phyloP scores from a whole-genome alignment of 2,113 vertebrate genomes.

The Pteropus alecto region DNA sequence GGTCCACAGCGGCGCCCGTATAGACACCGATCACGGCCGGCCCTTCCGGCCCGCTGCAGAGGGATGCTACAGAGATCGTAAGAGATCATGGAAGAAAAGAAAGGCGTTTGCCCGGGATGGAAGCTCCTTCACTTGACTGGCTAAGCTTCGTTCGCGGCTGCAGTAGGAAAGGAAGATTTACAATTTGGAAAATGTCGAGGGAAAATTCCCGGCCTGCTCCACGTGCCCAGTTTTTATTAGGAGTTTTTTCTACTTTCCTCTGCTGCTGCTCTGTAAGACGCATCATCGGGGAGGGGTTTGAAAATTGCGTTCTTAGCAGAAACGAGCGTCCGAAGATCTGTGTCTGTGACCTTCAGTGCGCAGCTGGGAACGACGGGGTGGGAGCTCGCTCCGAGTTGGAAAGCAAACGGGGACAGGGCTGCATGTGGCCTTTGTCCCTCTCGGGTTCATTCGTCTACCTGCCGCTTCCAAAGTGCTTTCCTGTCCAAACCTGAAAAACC shows the following conservation, averaged over 20 bases:
- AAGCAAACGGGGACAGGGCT: accelerated
- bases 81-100: background rate
- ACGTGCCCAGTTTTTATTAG: background rate
- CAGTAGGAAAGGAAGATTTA: background rate
- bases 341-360: accelerated
- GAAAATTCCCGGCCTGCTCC: too few relatives aligned
- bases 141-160: background rate
- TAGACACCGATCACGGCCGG: accelerated
- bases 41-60: too few relatives aligned
- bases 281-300: accelerated
- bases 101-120: background rate
- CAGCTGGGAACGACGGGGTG: accelerated
- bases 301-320: background rate
- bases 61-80: accelerated
- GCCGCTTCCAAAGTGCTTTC: background rate
- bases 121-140: background rate
- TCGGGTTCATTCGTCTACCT: accelerated
- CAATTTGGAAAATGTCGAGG: background rate
- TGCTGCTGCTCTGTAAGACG: background rate
- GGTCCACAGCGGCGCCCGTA: accelerated
- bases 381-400: accelerated
- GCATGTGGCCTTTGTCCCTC: accelerated
- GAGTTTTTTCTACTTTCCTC: background rate
- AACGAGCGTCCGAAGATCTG: background rate
- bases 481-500: background rate